phyloP scores from a whole-genome alignment of 2,797 vertebrate genomes.

The Oreochromis mossambicus region DNA sequence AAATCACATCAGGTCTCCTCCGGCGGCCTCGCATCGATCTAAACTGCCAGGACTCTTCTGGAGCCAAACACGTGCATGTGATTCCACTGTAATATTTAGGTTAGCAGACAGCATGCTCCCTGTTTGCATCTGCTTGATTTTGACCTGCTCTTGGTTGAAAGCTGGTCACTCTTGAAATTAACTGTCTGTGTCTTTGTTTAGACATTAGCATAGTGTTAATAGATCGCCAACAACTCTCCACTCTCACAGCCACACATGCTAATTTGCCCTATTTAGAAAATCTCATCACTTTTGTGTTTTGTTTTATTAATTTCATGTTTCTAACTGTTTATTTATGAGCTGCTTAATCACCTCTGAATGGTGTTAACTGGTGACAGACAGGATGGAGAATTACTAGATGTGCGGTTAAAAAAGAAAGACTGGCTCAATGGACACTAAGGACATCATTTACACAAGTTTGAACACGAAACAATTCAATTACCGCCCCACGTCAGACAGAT shows the following conservation, averaged over 20 bases:
- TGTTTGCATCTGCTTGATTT: neutral
- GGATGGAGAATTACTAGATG: neutral
- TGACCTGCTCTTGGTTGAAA: neutral
- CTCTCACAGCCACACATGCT: neutral
- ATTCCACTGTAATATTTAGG: neutral
- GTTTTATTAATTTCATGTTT: neutral
- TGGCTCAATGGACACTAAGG: neutral
- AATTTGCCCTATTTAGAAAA: neutral
- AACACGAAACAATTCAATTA: neutral
- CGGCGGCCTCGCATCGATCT: neutral
- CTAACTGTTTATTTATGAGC: neutral
- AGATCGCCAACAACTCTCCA: neutral
- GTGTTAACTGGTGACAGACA: neutral
- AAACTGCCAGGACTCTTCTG: neutral
- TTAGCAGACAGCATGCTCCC: neutral
- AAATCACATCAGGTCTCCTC: neutral
- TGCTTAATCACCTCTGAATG: neutral
- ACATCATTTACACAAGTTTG: neutral
- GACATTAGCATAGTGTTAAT: neutral
- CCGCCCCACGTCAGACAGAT: neutral
- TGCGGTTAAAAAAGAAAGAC: neutral
- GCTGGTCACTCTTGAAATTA: neutral
- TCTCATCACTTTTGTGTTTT: neutral
- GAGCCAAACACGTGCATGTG: neutral
- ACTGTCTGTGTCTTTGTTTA: neutral